phyloP scores from a whole-genome alignment of 2,888 invertebrate species.

The Dastarcus helophoroides region DNA sequence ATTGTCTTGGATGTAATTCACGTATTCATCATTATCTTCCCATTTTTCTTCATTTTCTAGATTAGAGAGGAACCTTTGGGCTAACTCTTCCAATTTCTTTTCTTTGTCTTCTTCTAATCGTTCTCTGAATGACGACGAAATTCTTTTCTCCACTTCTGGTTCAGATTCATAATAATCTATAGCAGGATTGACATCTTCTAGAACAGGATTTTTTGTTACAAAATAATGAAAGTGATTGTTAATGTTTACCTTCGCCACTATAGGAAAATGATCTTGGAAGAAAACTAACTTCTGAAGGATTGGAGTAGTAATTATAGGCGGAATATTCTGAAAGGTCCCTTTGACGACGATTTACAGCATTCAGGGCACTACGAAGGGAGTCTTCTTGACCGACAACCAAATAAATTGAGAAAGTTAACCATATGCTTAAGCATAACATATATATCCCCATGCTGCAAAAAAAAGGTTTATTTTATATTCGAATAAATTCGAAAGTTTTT shows the following conservation, averaged over 20 bases:
- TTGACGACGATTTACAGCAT: slow-evolving; percentile 39
- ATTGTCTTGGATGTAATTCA: slow-evolving; percentile 46
- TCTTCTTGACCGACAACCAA: slow-evolving; percentile 30
- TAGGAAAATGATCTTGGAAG: too few species aligned
- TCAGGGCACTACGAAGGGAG: slow-evolving; percentile 37
- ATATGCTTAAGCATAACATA: slow-evolving; percentile 7
- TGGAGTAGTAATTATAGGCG: too few species aligned
- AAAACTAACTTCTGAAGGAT: too few species aligned
- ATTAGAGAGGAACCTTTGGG: slow-evolving; percentile 25
- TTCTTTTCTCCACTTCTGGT: slow-evolving; percentile 30
- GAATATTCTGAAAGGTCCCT: slow-evolving; percentile 18
- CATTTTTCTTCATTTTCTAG: slow-evolving; percentile 32
- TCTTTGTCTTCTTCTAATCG: slow-evolving; percentile 41
- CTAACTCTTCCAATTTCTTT: slow-evolving; percentile 29
- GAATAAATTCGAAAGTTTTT: too few species aligned
- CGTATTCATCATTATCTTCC: slow-evolving; percentile 41
- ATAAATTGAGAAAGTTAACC: slow-evolving; percentile 6
- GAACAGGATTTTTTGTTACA: too few species aligned
- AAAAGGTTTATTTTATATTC: too few species aligned
- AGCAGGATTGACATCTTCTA: too few species aligned
- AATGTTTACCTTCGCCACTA: too few species aligned
- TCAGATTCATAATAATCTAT: too few species aligned
- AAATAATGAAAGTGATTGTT: too few species aligned
- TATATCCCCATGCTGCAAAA: slow-evolving; percentile 9
- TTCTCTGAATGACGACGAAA: slow-evolving; percentile 46